These are phyloP conservation scores for Sorex fumeus DNA, from an alignment of 2,113 vertebrate genomes.

Conservation along the genomic window DNA sequence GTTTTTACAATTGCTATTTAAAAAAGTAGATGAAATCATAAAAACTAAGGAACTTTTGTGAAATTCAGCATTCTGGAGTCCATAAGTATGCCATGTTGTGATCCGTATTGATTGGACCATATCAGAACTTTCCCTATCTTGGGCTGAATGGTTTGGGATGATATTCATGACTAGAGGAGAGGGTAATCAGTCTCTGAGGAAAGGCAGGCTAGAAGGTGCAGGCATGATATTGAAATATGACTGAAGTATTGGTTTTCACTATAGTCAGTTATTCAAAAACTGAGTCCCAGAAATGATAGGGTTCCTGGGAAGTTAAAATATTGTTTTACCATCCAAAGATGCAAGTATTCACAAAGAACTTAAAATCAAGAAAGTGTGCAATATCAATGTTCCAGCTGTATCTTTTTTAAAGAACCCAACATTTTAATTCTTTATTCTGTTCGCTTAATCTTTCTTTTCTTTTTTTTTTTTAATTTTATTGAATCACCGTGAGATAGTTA, in stretches of 20 bases:
- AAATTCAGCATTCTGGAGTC: slow-evolving; percentile 20
- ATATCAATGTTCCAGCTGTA: slow-evolving; percentile 48
- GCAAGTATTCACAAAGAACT: not conserved
- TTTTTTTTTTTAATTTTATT: too few relatives aligned
- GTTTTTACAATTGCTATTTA: slow-evolving; percentile 10
- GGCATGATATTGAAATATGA: not conserved
- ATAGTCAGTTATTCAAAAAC: too few relatives aligned
- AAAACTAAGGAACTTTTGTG: not conserved
- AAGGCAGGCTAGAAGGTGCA: not conserved
- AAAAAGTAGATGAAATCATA: slow-evolving; percentile 1
- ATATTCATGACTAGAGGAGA: not conserved
- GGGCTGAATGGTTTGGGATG: not conserved
- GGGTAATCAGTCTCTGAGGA: not conserved
- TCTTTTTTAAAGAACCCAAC: too few relatives aligned
- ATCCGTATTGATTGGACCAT: not conserved
- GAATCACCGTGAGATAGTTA: too few relatives aligned
- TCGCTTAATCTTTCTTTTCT: too few relatives aligned
- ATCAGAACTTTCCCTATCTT: not conserved
- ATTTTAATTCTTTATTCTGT: too few relatives aligned
- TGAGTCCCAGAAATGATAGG: not conserved
- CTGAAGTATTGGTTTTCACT: not conserved
- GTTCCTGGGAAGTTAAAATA: not conserved
- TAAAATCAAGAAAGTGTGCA: not conserved
- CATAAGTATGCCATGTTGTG: not conserved
- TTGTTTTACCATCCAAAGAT: not conserved